Evolutionary conservation across 1,140 invertebrate species (phyloP).

Genomic region (Lucilia sericata): DNA sequence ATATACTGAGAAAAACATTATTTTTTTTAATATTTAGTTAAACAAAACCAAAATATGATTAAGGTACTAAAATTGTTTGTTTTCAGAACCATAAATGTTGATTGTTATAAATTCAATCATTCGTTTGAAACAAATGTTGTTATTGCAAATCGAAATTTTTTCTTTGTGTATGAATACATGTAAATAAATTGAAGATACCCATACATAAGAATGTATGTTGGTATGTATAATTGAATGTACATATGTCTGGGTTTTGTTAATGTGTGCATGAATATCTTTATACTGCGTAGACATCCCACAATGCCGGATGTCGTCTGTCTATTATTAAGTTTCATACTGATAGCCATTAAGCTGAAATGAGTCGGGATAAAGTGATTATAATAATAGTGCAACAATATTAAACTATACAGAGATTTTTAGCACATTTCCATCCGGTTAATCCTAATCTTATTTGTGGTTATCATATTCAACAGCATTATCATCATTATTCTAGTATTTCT

Average conservation of each 20-base stretch:
- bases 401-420: not conserved
- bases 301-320: slow-evolving; percentile 13
- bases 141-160: no score
- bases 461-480: not conserved
- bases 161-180: no score
- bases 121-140: no score
- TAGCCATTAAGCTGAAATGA: not conserved
- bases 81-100: no score
- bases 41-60: no score
- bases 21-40: no score
- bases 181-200: no score
- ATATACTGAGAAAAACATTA: no score
- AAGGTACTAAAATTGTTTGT: no score
- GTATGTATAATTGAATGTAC: no score
- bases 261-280: not conserved
- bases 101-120: no score
- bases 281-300: not conserved
- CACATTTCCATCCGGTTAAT: slow-evolving; percentile 15
- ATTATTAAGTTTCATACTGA: not conserved
- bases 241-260: not conserved
- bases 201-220: no score
- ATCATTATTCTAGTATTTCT: not conserved
- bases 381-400: not conserved
- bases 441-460: slow-evolving; percentile 23
- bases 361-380: slow-evolving; percentile 13